Base-by-base conservation (phyloP, 2,797 vertebrate species). In the Oryzias dopingdopingensis region DNA sequence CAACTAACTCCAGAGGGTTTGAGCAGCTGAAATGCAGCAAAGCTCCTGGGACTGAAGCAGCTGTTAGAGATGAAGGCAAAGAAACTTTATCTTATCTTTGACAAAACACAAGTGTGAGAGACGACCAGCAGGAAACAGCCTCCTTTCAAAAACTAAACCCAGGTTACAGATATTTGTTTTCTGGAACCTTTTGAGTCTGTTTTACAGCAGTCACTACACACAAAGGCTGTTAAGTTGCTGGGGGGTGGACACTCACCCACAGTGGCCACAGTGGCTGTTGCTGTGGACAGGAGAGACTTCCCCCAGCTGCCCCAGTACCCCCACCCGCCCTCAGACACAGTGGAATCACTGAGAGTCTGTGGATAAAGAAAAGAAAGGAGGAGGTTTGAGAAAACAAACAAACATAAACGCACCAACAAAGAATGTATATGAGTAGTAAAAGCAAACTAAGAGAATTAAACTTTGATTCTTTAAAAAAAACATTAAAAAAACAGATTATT, bases 271-370 rank as follows among this genome's bases (percentile, higher is more conserved):
- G 96, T 99, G 52, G 96, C 94, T 50, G 96, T 93, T 1, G 97
- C 96, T 42, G 95, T 94, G 50, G 96, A 94, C 26, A 99, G 78
- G 45, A 99, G 84, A 45, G 96, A 95, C 81, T 97, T 97, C 10
- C 97, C 96, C 97, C 97, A 99, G 83, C 86, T 98, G 49, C 96
- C 96, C 97, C 96, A 99, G 70, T 94, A 95, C 0, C 95, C 94
- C 97, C 96, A 99, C 26, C 94, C 93, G 2, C 90, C 92, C 63
- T 93, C 94, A 61, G 92, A 72, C 67, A 93, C 87, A 17, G 88
- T 70, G 5, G 89, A 82, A 77, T 88, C 81, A 60, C 46, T 67
- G 12, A 91, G 65, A 4, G 83, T 70, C 95, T 92, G 56, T 40
- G 20, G 13, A 56, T 41, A 5, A 45, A 24, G 3, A n/a, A 1